Evolutionary conservation across 2,113 vertebrate genomes (phyloP).

Genomic region (Heterotis niloticus): DNA sequence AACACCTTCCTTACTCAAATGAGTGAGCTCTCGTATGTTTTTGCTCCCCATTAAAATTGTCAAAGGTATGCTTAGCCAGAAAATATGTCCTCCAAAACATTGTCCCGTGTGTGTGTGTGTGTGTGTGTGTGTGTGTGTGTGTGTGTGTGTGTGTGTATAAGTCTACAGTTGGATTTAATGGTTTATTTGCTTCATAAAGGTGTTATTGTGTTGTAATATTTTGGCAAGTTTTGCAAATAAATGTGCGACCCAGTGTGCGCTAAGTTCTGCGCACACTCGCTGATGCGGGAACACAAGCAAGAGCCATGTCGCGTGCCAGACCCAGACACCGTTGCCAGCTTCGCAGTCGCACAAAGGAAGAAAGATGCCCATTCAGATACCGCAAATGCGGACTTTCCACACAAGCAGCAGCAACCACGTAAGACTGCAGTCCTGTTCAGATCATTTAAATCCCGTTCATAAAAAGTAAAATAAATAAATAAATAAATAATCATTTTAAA

Average conservation of each 20-base stretch:
- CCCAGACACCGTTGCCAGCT: not conserved
- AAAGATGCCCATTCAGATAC: not conserved
- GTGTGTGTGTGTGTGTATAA: too few relatives aligned
- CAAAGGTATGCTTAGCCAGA: not conserved
- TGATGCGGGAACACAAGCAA: not conserved
- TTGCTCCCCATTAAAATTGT: not conserved
- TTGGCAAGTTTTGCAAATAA: too few relatives aligned
- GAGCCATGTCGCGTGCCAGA: not conserved
- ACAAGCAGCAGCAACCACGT: too few relatives aligned
- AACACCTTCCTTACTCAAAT: too few relatives aligned
- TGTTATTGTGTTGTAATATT: too few relatives aligned
- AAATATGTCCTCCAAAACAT: too few relatives aligned
- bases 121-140: too few relatives aligned
- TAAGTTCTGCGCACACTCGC: not conserved
- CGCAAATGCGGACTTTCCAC: slow-evolving; percentile 10
- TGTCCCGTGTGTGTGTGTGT: too few relatives aligned
- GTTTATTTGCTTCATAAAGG: too few relatives aligned
- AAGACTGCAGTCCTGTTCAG: not conserved
- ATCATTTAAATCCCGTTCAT: slow-evolving; percentile 22
- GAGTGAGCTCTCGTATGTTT: too few relatives aligned
- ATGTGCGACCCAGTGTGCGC: too few relatives aligned
- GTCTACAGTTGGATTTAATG: too few relatives aligned
- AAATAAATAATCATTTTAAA: not conserved
- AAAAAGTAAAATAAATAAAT: not conserved
- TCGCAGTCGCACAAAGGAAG: slow-evolving; percentile 1